Evolutionary conservation across 2,113 vertebrate species (phyloP), one percentile per base, ranked within the genome.

Genomic region (Pseudopipra pipra): DNA sequence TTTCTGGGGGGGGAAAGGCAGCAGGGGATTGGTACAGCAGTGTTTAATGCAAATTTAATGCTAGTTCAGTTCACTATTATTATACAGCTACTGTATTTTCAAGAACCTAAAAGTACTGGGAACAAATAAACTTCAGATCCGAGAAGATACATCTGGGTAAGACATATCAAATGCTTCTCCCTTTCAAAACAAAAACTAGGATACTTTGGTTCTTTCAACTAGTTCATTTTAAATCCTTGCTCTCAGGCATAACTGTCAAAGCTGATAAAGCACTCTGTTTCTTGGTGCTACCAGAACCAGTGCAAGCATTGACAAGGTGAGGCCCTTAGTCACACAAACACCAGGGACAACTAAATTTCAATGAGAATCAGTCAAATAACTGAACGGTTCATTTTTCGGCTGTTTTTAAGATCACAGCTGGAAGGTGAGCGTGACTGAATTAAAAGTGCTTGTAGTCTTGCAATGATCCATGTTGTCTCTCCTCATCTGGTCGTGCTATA

Each of bases 201-300:
- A 46, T 80, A 74, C 91, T 85, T 92, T 43, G 5, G 2, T 24
- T 49, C n/a, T 85, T 73, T 80, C 78, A 46, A 59, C 16, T 47
- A 63, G 27, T 65, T 93, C 8, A 11, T 91, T 93, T 93, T 56
- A 78, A 89, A 88, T 66, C 39, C 37, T 72, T 85, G 43, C 44
- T 76, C 31, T 82, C 28, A 91, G 66, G 84, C 28, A 10, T 81
- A 67, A 51, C 23, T 80, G 62, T 87, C 67, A 91, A 82, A 90
- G 44, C 54, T 91, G 83, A 95, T 93, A 88, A 93, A 93, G 5
- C 66, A 28, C 70, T 82, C 56, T 91, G 16, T 72, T 96, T 96
- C 56, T 80, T 73, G 35, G 25, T 76, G 43, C 43, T 85, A 72
- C 61, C 78, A 92, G 96, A 94, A 85, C 23, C 25, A 54, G n/a